Conservation (phyloP, 2,888 invertebrate genomes). For the Adineta ricciae region DNA sequence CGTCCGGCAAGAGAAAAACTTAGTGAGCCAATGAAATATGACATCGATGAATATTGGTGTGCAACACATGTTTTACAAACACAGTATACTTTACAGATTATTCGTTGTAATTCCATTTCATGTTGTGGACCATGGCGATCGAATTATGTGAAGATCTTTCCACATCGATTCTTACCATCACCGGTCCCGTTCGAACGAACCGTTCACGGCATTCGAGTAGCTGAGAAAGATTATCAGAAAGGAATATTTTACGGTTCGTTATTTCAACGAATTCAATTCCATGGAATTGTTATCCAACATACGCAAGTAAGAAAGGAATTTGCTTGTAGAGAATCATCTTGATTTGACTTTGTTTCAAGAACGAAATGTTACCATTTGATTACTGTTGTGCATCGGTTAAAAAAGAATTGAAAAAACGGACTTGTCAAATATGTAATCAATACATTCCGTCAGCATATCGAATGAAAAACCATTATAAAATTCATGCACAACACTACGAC, state of each 20-base stretch:
- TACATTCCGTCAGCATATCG: not conserved
- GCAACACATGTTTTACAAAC: not conserved
- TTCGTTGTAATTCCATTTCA: not conserved
- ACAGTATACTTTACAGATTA: not conserved
- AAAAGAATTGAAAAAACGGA: not conserved
- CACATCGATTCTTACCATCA: not conserved
- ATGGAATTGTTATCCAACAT: not conserved
- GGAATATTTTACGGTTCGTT: not conserved
- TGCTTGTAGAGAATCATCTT: no score
- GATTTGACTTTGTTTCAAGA: not conserved
- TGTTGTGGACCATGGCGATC: not conserved
- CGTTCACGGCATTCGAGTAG: not conserved
- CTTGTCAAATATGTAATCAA: not conserved
- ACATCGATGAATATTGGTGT: not conserved
- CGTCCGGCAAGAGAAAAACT: not conserved
- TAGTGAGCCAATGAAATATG: not conserved
- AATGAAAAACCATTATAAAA: constrained; percentile 9
- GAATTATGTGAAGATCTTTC: not conserved
- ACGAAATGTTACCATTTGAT: not conserved
- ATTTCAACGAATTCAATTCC: not conserved
- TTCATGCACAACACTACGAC: not conserved
- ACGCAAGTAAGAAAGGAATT: not conserved
- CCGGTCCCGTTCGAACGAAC: not conserved
- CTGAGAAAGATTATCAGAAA: not conserved
- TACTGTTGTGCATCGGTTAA: not conserved